Evolutionary conservation across 2,113 vertebrate species (phyloP), one percentile per base, ranked within the genome.

Genomic region (Oreochromis aureus): DNA sequence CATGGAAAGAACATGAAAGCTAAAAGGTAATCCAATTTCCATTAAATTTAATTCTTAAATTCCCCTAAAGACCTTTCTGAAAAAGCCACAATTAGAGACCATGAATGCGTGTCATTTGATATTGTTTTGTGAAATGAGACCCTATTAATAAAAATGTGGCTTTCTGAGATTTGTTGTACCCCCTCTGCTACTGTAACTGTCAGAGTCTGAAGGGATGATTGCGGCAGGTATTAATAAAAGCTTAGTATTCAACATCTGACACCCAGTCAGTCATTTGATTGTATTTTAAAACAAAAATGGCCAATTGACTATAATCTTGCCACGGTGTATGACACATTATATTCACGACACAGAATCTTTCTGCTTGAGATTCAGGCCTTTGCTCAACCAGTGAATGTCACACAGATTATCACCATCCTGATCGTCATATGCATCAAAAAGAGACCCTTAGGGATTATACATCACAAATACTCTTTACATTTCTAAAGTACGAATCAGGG

Each of bases 1-100:
- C 61, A 46, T 34, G 19, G 73, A 89, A 89, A 89, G 48, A 92
- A 92, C 87, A 87, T 91, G 90, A 94, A 93, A 92, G 92, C 88
- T 91, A 87, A 92, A 95, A 94, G 92, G 92, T 94, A 92, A 92
- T 95, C 91, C 84, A 84, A 93, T 94, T 93, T 88, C 87, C 87
- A 94, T 95, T 95, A 92, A 95, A 93, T 90, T 86, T 83, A 87
- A 92, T 91, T 90, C 83, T 83, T 83, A 91, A 93, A 94, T 94
- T 95, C 86, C 92, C 89, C 89, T 80, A 69, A 86, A 88, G 91
- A 78, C 91, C 86, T 93, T 89, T 90, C 56, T 36, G 91, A 86
- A 59, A 83, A 89, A 85, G 73, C 83, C 87, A 61, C 81, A 88
- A 96, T 95, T 93, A 88, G 61, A 91, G 82, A 71, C 85, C 12